These are phyloP conservation scores for Oxycera nigricornis DNA, from an alignment of 2,888 invertebrate genomes.

Conservation along the genomic window DNA sequence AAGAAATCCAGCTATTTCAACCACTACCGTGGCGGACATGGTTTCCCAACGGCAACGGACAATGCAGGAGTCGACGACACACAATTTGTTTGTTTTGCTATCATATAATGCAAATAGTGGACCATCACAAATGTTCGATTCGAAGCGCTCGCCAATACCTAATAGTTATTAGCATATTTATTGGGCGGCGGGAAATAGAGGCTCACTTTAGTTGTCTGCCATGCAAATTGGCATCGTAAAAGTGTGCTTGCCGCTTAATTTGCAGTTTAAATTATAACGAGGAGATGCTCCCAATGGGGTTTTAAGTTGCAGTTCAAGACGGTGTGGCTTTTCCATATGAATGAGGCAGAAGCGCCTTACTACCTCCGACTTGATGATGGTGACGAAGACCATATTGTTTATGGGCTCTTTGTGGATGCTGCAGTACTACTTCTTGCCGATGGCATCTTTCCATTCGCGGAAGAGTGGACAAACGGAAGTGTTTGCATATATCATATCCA, in stretches of 20 bases:
- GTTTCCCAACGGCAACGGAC: constrained; percentile 1
- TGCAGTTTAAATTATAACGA: constrained; percentile 33
- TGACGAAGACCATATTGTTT: not conserved
- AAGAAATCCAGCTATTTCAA: not conserved
- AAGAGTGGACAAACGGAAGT: not conserved
- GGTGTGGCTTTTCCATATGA: not conserved
- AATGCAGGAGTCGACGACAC: not conserved
- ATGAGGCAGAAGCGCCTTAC: not conserved
- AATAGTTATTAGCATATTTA: not conserved
- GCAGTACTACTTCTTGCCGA: not conserved
- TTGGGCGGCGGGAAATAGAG: not conserved
- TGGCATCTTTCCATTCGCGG: not conserved
- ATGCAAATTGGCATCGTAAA: constrained; percentile 35
- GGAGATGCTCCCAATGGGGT: not conserved
- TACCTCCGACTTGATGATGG: not conserved
- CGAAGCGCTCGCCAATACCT: not conserved
- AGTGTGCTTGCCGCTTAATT: constrained; percentile 11
- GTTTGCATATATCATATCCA: too few species aligned
- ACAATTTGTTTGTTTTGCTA: not conserved
- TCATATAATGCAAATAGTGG: not conserved
- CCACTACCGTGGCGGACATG: not conserved
- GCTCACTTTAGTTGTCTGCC: not conserved
- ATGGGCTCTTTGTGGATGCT: not conserved
- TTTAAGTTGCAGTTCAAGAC: not conserved
- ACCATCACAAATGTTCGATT: not conserved